phyloP scores from a whole-genome alignment of 2,113 vertebrate genomes.

The Cisticola juncidis region DNA sequence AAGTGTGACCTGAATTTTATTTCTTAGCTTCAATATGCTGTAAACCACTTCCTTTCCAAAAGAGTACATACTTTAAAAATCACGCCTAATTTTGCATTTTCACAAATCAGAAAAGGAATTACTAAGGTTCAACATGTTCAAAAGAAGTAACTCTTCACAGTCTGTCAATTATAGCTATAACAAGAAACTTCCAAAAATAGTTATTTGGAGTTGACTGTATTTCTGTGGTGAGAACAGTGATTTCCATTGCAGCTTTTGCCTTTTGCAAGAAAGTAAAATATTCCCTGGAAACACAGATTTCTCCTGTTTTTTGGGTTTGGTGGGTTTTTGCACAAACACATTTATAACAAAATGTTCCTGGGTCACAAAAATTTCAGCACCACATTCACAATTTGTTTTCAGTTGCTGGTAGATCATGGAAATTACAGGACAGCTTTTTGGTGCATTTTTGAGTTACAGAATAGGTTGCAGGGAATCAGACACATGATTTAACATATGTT shows the following conservation, averaged over 20 bases:
- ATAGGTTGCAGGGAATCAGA: conserved; percentile 34
- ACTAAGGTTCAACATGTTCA: background rate
- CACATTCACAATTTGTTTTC: background rate
- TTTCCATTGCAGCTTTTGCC: background rate
- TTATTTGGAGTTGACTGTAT: conserved; percentile 16
- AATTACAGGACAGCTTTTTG: background rate
- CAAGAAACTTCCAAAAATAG: conserved; percentile 33
- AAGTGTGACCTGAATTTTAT: conserved; percentile 31
- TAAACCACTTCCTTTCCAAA: conserved; percentile 24
- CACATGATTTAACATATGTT: conserved; percentile 56
- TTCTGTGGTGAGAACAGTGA: conserved; percentile 16
- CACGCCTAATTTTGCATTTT: conserved; percentile 40
- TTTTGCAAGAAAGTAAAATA: background rate
- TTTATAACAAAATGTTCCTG: background rate
- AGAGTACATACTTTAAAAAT: conserved; percentile 17
- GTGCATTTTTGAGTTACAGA: background rate
- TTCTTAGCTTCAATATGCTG: background rate
- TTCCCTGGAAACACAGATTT: background rate
- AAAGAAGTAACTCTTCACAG: conserved; percentile 2
- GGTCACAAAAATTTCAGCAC: background rate
- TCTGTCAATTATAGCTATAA: conserved; percentile 35
- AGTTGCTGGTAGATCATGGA: background rate
- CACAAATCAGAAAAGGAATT: background rate
- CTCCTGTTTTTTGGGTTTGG: background rate
- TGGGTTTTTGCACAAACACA: background rate